A percentile compares a stretch with the other conserved stretches of the same genome.
Conservation (phyloP, 1,140 invertebrate species). For the Drosophila navojoa region DNA sequence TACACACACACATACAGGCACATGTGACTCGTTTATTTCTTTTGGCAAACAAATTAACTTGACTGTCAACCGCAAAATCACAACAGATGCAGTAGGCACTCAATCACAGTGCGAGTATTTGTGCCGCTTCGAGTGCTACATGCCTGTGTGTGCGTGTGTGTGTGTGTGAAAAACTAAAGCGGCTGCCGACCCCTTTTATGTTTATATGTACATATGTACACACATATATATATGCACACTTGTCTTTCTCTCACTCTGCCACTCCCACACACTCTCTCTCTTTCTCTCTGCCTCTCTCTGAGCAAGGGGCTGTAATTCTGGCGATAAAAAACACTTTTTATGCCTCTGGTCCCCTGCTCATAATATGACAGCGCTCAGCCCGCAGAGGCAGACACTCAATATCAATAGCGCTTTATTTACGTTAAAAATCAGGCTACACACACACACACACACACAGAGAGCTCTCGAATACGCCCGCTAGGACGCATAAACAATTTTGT, state of each 20-base stretch:
- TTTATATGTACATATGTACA: slow-evolving; percentile 7
- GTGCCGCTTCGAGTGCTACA: slow-evolving; percentile 56
- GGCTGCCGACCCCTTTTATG: slow-evolving; percentile 39
- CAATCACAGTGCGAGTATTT: slow-evolving; percentile 66
- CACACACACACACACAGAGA: not conserved
- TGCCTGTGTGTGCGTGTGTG: not conserved
- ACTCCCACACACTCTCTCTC: too few species aligned
- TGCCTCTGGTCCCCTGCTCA: slow-evolving; percentile 50
- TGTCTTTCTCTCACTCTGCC: slow-evolving; percentile 1
- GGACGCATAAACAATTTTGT: slow-evolving; percentile 20
- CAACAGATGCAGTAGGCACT: slow-evolving; percentile 78
- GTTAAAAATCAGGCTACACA: slow-evolving; percentile 48
- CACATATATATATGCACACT: slow-evolving; percentile 8
- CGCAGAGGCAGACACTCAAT: slow-evolving; percentile 38
- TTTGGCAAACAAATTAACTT: slow-evolving; percentile 70
- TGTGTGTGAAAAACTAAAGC: slow-evolving; percentile 50
- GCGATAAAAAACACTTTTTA: slow-evolving; percentile 71
- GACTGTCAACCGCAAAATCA: slow-evolving; percentile 80
- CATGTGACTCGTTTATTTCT: slow-evolving; percentile 34
- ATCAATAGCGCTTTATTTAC: slow-evolving; percentile 75
- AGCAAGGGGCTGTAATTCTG: slow-evolving; percentile 56
- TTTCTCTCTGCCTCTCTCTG: not conserved
- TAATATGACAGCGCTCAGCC: slow-evolving; percentile 62
- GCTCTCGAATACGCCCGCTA: not conserved
- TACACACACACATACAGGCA: not conserved